Evolutionary conservation across 2,113 vertebrate genomes (phyloP).

Genomic region (Panthera uncia): DNA sequence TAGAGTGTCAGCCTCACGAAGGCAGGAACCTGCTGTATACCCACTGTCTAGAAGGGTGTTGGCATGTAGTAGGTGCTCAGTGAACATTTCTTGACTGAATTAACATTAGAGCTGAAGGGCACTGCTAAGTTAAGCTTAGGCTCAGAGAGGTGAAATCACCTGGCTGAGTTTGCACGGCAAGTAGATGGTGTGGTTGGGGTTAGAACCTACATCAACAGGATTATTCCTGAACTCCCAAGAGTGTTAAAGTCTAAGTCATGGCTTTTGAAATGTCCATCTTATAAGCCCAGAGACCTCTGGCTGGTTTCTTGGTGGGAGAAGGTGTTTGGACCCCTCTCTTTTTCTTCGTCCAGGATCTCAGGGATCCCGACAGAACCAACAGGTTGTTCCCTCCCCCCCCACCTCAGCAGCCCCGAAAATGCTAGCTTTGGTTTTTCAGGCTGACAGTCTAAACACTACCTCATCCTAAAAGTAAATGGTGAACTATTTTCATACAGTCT

Average conservation of each 20-base stretch:
- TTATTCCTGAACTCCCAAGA: not conserved
- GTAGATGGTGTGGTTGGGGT: not conserved
- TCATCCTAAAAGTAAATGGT: constrained; percentile 56
- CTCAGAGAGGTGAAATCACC: not conserved
- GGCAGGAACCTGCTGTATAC: not conserved
- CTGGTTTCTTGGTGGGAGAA: not conserved
- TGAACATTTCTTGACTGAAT: not conserved
- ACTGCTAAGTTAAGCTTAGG: not conserved
- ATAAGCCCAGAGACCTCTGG: not conserved
- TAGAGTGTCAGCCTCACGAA: not conserved
- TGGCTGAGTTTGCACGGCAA: not conserved
- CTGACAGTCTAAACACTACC: constrained; percentile 50
- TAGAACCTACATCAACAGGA: not conserved
- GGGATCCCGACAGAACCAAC: not conserved
- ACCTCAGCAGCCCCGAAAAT: not conserved
- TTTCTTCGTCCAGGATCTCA: not conserved
- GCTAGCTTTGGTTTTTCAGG: constrained; percentile 19
- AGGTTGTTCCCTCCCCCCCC: not conserved
- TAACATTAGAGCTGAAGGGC: not conserved
- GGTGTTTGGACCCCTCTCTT: not conserved
- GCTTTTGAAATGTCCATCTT: not conserved
- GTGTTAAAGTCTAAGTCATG: not conserved
- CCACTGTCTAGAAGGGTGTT: not conserved
- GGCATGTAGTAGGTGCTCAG: not conserved
- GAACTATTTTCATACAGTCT: constrained; percentile 63